Percentiles rank a stretch among this genome's conserved stretches.
Evolutionary conservation across 2,113 vertebrate species (phyloP).

Genomic region (Scopus umbretta): DNA sequence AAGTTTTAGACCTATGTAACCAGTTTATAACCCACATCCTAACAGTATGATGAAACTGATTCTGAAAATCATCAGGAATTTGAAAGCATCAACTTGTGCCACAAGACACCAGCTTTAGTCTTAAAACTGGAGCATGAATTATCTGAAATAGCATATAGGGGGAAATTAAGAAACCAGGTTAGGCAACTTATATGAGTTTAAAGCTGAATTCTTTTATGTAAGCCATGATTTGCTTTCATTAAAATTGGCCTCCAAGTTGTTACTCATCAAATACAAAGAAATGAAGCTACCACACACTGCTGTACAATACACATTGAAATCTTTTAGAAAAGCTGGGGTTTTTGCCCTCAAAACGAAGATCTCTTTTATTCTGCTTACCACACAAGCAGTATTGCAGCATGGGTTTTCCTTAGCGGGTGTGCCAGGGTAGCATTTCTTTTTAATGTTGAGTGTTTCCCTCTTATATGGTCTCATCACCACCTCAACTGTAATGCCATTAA

Average conservation of each 20-base stretch:
- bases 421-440: neutral
- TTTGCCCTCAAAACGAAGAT: neutral
- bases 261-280: neutral
- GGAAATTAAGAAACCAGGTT: neutral
- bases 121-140: neutral
- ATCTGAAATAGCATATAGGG: neutral
- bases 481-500: neutral
- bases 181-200: neutral
- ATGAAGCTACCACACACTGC: neutral
- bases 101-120: neutral
- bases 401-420: neutral
- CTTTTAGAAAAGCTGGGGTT: neutral
- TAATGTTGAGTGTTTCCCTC: neutral
- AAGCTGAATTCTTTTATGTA: neutral
- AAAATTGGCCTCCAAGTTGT: neutral
- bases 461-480: neutral
- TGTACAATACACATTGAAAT: conserved; percentile 10
- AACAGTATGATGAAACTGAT: neutral
- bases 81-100: neutral
- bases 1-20: neutral
- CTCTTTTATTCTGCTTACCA: neutral
- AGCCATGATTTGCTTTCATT: conserved; percentile 12
- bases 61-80: conserved; percentile 12
- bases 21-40: neutral
- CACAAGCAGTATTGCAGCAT: neutral